phyloP scores from a whole-genome alignment of 2,888 invertebrate genomes.

The Caenorhabditis virilis region DNA sequence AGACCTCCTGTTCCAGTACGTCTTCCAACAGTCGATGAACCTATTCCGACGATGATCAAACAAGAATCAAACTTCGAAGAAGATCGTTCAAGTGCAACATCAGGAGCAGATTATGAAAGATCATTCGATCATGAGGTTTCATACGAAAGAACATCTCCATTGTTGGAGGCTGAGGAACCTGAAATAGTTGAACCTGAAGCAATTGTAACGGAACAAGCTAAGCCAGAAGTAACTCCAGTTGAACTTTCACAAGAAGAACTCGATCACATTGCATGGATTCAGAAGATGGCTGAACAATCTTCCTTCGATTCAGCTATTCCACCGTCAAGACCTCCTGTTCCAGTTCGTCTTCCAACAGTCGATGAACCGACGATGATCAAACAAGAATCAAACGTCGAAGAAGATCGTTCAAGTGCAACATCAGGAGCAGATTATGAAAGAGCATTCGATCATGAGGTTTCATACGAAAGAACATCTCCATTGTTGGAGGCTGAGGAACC shows the following conservation, averaged over 20 bases:
- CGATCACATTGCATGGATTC: conserved; percentile 42
- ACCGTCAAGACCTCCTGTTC: conserved; percentile 3
- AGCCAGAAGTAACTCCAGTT: conserved; percentile 3
- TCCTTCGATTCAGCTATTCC: conserved; percentile 14
- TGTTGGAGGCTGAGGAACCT: conserved; percentile 2
- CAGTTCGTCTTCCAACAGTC: conserved; percentile 4
- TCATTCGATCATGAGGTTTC: conserved; percentile 8
- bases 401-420: conserved; percentile 9
- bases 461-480: conserved; percentile 22
- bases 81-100: conserved; percentile 19
- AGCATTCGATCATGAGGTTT: conserved; percentile 1
- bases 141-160: conserved; percentile 13
- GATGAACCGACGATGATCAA: not conserved
- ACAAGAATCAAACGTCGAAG: not conserved
- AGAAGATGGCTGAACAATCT: conserved; percentile 25
- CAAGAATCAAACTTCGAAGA: conserved; percentile 8
- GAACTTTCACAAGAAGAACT: conserved; percentile 53
- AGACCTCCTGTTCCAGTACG: conserved; percentile 1
- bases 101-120: conserved; percentile 23
- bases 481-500: conserved; percentile 9
- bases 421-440: conserved; percentile 8
- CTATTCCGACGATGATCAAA: not conserved
- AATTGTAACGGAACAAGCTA: too few relatives aligned
- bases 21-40: conserved; percentile 1
- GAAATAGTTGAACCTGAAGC: too few relatives aligned